phyloP scores from a whole-genome alignment of 2,888 invertebrate species.

The Nephrotoma guestfalica region DNA sequence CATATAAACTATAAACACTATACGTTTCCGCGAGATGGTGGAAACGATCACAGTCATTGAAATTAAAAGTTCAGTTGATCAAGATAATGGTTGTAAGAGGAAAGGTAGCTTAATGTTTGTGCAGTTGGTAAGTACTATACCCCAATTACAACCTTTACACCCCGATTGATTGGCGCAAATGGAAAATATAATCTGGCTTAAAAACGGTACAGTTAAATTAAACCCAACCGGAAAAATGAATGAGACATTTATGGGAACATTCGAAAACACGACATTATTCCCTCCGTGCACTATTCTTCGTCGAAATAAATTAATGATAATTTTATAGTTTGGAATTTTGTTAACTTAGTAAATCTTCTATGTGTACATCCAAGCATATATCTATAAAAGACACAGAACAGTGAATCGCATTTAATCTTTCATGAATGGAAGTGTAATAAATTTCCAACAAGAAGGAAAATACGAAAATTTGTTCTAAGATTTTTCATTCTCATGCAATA shows the following conservation, averaged over 20 bases:
- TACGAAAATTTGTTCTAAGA: not conserved
- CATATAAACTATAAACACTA: no score
- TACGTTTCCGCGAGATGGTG: no score
- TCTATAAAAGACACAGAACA: not conserved
- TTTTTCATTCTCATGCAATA: not conserved
- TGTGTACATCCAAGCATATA: not conserved
- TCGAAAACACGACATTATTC: not conserved
- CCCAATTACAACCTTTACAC: no score
- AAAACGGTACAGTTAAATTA: no score
- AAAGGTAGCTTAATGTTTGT: no score
- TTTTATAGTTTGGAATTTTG: not conserved
- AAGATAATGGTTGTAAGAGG: no score
- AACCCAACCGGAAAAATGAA: not conserved
- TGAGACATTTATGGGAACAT: not conserved
- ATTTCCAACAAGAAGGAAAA: not conserved
- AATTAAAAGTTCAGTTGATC: no score
- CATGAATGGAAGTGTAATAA: not conserved
- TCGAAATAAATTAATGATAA: not conserved
- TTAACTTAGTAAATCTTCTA: not conserved
- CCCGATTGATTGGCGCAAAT: no score
- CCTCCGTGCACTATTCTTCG: not conserved
- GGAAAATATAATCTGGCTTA: no score
- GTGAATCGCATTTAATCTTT: not conserved
- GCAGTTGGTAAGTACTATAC: no score
- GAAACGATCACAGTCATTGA: no score